These are phyloP conservation scores for Burhinus bistriatus DNA, from an alignment of 2,113 vertebrate genomes.

Conservation along the genomic window DNA sequence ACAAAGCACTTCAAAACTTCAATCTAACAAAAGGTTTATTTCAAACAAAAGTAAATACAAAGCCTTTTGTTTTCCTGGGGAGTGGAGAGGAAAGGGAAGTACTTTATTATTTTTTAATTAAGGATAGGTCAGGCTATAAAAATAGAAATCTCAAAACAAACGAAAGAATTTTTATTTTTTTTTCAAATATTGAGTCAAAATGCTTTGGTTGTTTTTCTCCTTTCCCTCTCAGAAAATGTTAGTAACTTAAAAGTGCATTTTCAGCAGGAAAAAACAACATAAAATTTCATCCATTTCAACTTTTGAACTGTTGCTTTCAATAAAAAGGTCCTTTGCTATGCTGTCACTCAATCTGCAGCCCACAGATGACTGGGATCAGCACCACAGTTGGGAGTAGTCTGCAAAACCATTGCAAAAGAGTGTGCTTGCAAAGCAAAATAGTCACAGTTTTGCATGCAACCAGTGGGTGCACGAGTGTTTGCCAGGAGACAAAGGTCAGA, in stretches of 20 bases:
- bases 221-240: not conserved
- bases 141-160: slow-evolving; percentile 25
- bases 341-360: not conserved
- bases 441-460: not conserved
- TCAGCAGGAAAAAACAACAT: not conserved
- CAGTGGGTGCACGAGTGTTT: not conserved
- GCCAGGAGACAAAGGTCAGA: not conserved
- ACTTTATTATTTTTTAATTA: slow-evolving; percentile 46
- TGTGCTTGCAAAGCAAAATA: not conserved
- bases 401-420: not conserved
- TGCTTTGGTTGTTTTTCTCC: not conserved
- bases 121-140: slow-evolving; percentile 11
- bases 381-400: not conserved
- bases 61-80: slow-evolving; percentile 37
- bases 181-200: not conserved
- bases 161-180: rapidly evolving
- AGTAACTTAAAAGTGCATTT: not conserved
- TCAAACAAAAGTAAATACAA: slow-evolving; percentile 37
- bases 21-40: slow-evolving; percentile 7
- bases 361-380: not conserved
- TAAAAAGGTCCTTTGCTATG: not conserved
- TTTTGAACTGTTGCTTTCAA: not conserved
- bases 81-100: slow-evolving; percentile 22
- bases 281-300: not conserved
- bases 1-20: not conserved